Evolutionary conservation across 2,113 vertebrate species (phyloP), one percentile per base, ranked within the genome.

Genomic region (Toxotes jaculatrix): DNA sequence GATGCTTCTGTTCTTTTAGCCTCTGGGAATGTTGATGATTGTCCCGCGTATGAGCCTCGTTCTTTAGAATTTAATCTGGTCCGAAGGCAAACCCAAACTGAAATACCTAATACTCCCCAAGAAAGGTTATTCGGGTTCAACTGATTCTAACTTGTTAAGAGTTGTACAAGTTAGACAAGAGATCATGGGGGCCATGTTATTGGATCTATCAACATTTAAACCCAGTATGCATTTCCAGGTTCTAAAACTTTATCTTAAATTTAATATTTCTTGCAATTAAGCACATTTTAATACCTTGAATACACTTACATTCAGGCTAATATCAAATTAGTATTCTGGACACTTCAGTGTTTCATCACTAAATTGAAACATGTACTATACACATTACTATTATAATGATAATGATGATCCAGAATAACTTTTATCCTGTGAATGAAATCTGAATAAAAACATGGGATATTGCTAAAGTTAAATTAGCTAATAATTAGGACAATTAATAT

Each of bases 1-100:
- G 51, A 83, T 23, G 42, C 69, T 66, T 83, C 79, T 83, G 40
- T 77, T 78, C 17, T 69, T 63, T 66, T 72, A 71, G 73, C 88
- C 60, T 72, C 32, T 9, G 38, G 77, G 49, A 36, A 69, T 49
- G 57, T 55, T 68, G 42, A 45, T 27, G 23, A 68, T 72, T 76
- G 57, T 57, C 11, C 34, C 7, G 4, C n/a, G 7, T 36, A 27
- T 40, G 32, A 74, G 40, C 31, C 38, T 67, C 8, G 0, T 83
- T 56, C 10, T 43, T 65, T 40, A 21, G 1, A 79, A 69, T 71
- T 71, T n/a, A 56, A 79, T 86, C 77, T 63, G 19, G 23, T 68
- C 60, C 13, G n/a, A 73, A 70, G 69, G 57, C 47, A 63, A 85
- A 13, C 49, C 34, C 32, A 65, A 64, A 16, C 19, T 61, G 13